Base-by-base conservation (phyloP, 2,113 vertebrate species). In the Pollimyrus isidori region DNA sequence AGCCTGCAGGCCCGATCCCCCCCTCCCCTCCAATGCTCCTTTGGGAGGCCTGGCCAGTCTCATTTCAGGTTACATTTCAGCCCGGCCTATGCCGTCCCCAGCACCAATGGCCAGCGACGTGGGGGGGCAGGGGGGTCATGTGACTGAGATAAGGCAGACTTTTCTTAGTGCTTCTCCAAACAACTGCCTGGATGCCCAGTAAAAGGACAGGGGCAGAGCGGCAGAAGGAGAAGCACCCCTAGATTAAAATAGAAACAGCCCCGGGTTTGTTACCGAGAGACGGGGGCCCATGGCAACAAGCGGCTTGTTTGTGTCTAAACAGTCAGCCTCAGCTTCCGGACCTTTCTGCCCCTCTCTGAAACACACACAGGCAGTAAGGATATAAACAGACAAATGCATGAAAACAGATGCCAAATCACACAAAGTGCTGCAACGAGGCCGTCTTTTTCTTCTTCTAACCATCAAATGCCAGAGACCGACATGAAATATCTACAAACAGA, bases 211-310 rank as follows among this genome's bases (percentile, higher is more conserved):
- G 65, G 52, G 50, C 52, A 52, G 48, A 15, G 23, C 5, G 17
- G 4, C 49, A 30, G 89, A 46, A 10, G 53, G 30, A 46, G n/a
- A 65, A 87, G 35, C 26, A 48, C 39, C 65, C 39, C 62, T 90
- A 23, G 73, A 90, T 89, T 1, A 90, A 93, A 93, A 93, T 90
- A 94, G 91, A 93, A 93, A 93, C 90, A 94, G 91, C 89, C 0
- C n/a, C 42, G 53, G 89, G 7, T 86, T 80, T 35, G 1, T 17
- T 50, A 90, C 50, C 69, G 49, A 76, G 80, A 11, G 69, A 48
- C 86, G 11, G 56, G 15, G 65, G 73, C 88, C 90, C 92, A 91
- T 92, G 89, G 91, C 92, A 92, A 94, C 94, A 15, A 15, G 11
- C 23, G 46, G 0, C 2, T 13, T 92, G 91, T 93, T 92, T 93